Conservation (phyloP, 2,888 invertebrate genomes). For the Lottia gigantea region DNA sequence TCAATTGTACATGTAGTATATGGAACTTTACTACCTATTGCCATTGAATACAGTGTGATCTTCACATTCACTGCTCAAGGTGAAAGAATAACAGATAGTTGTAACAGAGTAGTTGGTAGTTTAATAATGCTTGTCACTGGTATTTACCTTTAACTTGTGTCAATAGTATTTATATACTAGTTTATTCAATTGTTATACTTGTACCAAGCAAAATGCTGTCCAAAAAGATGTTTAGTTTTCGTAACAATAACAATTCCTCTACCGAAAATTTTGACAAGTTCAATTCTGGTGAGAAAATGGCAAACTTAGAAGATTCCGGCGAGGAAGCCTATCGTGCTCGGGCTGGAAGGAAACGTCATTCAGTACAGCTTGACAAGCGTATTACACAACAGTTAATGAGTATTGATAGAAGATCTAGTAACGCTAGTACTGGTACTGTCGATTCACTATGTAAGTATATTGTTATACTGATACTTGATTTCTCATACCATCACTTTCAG, state of each 20-base stretch:
- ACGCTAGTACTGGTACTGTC: slow-evolving; percentile 53
- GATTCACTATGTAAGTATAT: slow-evolving; percentile 59
- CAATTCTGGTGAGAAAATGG: slow-evolving; percentile 55
- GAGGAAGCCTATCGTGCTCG: slow-evolving; percentile 52
- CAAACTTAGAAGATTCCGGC: slow-evolving; percentile 48
- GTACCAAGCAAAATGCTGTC: slow-evolving; percentile 30
- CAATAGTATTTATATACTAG: too few relatives aligned
- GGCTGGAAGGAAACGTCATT: slow-evolving; percentile 55
- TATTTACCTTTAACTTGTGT: too few relatives aligned
- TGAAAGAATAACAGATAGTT: too few relatives aligned
- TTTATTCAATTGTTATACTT: too few relatives aligned
- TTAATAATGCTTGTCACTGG: too few relatives aligned
- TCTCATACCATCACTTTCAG: too few relatives aligned
- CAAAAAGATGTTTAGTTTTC: slow-evolving; percentile 41
- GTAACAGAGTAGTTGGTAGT: too few relatives aligned
- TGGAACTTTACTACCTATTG: too few relatives aligned
- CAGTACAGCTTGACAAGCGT: slow-evolving; percentile 59
- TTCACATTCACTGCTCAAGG: too few relatives aligned
- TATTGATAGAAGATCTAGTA: slow-evolving; percentile 52
- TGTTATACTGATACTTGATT: background rate
- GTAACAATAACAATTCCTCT: slow-evolving; percentile 31
- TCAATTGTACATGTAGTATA: too few relatives aligned
- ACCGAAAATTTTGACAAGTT: slow-evolving; percentile 48
- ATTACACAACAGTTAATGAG: slow-evolving; percentile 47
- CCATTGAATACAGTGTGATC: too few relatives aligned